Percentiles rank a stretch among this genome's conserved stretches.
Evolutionary conservation across 2,113 vertebrate species (phyloP).

Genomic region (Tauraco erythrolophus): DNA sequence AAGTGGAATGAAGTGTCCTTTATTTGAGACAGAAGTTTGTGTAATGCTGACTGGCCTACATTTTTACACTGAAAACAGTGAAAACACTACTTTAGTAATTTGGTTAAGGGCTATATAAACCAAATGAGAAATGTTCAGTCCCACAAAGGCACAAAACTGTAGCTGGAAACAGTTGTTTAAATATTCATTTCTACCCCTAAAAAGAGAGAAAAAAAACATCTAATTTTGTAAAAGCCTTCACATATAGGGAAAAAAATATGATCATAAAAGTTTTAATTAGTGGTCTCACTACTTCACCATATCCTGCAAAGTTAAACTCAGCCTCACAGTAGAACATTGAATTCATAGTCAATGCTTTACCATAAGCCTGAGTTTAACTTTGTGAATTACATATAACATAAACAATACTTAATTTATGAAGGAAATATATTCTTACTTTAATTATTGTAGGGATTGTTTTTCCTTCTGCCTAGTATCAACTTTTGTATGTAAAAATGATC

Average conservation of each 20-base stretch:
- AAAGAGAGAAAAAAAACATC: background rate
- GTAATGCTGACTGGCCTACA: conserved; percentile 37
- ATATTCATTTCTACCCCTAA: conserved; percentile 49
- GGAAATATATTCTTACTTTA: background rate
- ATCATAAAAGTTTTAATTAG: background rate
- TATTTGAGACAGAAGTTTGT: conserved; percentile 21
- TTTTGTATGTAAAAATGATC: background rate
- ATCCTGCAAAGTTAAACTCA: background rate
- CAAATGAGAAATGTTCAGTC: conserved; percentile 63
- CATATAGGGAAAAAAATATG: background rate
- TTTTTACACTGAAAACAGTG: conserved; percentile 49
- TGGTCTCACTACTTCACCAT: background rate
- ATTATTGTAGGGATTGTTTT: background rate
- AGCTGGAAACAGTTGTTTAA: conserved; percentile 52
- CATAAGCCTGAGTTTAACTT: background rate
- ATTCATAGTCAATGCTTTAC: background rate
- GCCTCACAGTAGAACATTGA: background rate
- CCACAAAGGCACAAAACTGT: conserved; percentile 33
- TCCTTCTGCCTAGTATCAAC: background rate
- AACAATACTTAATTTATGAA: background rate
- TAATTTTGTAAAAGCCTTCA: conserved; percentile 2
- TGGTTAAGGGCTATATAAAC: conserved; percentile 50
- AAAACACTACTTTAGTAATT: conserved; percentile 37
- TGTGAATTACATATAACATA: background rate
- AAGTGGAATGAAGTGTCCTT: background rate